phyloP scores from a whole-genome alignment of 2,888 invertebrate genomes.

The Ichneumon xanthorius region DNA sequence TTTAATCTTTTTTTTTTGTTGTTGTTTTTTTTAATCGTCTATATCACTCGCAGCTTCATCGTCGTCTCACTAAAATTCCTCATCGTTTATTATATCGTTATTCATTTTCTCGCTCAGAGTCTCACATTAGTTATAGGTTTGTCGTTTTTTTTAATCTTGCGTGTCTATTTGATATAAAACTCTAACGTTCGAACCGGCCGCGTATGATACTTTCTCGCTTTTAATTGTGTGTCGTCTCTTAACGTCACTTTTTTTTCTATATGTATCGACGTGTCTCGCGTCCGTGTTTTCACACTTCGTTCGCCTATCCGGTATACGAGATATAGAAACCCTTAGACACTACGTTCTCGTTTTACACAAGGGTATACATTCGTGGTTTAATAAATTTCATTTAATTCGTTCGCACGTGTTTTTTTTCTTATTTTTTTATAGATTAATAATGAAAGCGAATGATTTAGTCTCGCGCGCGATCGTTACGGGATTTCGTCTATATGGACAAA shows the following conservation, averaged over 20 bases:
- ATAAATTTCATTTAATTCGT: conserved; percentile 38
- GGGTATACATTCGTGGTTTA: conserved; percentile 22
- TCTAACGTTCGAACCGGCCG: conserved; percentile 60
- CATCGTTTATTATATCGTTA: conserved; percentile 23
- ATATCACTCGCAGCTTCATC: conserved; percentile 45
- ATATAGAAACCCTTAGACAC: conserved; percentile 58
- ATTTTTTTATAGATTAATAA: conserved; percentile 34
- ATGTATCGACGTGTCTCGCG: not conserved
- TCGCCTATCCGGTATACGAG: conserved; percentile 49
- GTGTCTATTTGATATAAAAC: conserved; percentile 67
- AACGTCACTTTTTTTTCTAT: conserved; percentile 1
- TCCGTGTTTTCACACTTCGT: conserved; percentile 3
- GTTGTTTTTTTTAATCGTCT: conserved; percentile 19
- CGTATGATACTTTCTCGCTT: conserved; percentile 61
- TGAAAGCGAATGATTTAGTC: conserved; percentile 53
- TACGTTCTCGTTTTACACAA: conserved; percentile 59
- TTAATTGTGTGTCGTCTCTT: conserved; percentile 26
- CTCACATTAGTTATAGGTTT: conserved; percentile 33
- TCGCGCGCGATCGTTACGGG: conserved; percentile 39
- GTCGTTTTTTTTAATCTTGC: conserved; percentile 25
- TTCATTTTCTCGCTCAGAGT: conserved; percentile 28
- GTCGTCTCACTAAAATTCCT: conserved; percentile 24
- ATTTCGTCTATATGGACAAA: not conserved
- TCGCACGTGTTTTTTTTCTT: conserved; percentile 42
- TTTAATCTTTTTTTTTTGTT: conserved; percentile 22